Conservation (phyloP, 2,888 invertebrate species). For the Drosophila mimetica region DNA sequence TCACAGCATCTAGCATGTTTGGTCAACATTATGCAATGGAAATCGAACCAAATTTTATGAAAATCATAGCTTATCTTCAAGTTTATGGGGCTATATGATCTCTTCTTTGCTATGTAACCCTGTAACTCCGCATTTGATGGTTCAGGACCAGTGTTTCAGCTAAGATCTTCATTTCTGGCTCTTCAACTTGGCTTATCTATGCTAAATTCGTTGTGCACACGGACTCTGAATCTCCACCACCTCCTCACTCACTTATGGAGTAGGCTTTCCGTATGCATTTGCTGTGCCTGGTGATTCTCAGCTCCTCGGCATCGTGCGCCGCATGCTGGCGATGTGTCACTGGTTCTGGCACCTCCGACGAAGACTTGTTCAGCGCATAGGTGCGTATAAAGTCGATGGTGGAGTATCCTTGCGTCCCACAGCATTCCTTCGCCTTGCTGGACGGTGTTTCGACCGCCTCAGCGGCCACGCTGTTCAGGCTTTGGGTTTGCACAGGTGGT, state of each 20-base stretch:
- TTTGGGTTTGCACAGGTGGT: conserved; percentile 33
- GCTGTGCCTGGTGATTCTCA: conserved; percentile 92
- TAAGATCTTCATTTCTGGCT: too few species aligned
- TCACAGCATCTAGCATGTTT: not conserved
- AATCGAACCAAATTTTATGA: not conserved
- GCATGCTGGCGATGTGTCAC: conserved; percentile 84
- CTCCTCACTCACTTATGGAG: conserved; percentile 86
- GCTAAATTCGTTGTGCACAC: conserved; percentile 18
- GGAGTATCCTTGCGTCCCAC: conserved; percentile 74
- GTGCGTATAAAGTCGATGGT: conserved; percentile 97
- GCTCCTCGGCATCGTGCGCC: conserved; percentile 89
- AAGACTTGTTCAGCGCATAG: conserved; percentile 92
- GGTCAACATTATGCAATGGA: not conserved
- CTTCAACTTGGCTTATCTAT: too few species aligned
- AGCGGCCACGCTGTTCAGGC: conserved; percentile 34
- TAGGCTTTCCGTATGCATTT: conserved; percentile 88
- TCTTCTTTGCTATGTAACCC: too few species aligned
- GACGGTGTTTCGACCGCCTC: conserved; percentile 33
- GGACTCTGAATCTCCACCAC: not conserved
- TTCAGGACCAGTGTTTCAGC: too few species aligned
- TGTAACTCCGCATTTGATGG: too few species aligned
- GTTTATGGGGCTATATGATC: not conserved
- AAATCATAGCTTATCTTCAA: too few species aligned
- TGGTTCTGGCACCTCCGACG: conserved; percentile 58
- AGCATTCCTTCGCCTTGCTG: conserved; percentile 28